Evolutionary conservation across 2,113 vertebrate species (phyloP), one percentile per base, ranked within the genome.

Genomic region (Gymnorhina tibicen): DNA sequence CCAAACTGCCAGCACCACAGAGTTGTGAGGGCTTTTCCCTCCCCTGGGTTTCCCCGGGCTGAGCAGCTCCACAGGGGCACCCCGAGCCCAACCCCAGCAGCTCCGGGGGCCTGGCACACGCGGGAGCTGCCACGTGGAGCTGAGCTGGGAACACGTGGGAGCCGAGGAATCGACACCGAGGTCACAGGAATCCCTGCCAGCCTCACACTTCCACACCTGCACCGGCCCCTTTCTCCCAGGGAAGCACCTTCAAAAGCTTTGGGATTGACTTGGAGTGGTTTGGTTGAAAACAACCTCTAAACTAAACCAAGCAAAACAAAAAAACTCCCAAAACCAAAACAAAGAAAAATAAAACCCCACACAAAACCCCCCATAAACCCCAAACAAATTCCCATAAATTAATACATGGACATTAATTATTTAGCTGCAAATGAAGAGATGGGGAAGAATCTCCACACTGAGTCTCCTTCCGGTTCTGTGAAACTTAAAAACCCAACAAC

Each of bases 81-180:
- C 8, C 64, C 6, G 3, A 27, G 3, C 13, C 30, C 37, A 3
- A 5, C 4, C 11, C 60, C 76, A 53, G 37, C 23, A 64, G 47
- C 30, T n/a, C 23, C 6, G 7, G n/a, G 44, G 23, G 5, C 21
- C 49, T 3, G 28, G 59, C 30, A 39, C 50, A 27, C 4, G 4
- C 2, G 0, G 56, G 47, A 41, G 50, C 11, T 39, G 56, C 80
- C 50, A 18, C 0, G 0, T 5, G 49, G 78, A 28, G 9, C 63
- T 50, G 75, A 11, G 5, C 55, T 0, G 1, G 41, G 30, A 16
- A 7, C 9, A 9, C 0, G 7, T 49, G 72, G 44, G n/a, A 32
- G 11, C 4, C n/a, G 11, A 2, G 11, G 3, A 11, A 64, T 0
- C 3, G 12, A 22, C 32, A 20, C 37, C 9, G 32, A 53, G 76